Evolutionary conservation across 2,888 invertebrate species (phyloP).

Genomic region (Cephus sareptanus): DNA sequence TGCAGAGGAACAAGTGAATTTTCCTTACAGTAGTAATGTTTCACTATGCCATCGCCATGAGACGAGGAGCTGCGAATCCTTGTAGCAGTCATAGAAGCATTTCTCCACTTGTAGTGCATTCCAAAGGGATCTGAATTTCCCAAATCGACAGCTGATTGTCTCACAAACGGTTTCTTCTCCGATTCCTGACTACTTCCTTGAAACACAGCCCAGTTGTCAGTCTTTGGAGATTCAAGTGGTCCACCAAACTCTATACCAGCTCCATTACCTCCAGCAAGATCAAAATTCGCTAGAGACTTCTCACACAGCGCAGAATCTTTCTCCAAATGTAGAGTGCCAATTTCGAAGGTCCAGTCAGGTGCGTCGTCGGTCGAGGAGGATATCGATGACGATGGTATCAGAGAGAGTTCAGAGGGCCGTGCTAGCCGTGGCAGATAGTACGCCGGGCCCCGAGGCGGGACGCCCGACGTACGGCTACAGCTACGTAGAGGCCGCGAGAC

Average conservation of each 20-base stretch:
- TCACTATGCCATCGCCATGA: background rate
- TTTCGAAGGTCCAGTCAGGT: slow-evolving; percentile 18
- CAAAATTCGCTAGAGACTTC: background rate
- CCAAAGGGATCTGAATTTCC: background rate
- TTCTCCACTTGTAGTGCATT: background rate
- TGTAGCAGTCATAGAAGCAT: background rate
- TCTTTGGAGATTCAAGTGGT: background rate
- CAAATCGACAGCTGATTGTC: background rate
- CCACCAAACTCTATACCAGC: background rate
- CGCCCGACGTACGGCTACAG: slow-evolving; percentile 71
- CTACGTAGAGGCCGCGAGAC: slow-evolving; percentile 79
- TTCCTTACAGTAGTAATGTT: background rate
- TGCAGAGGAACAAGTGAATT: background rate
- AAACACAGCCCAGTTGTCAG: background rate
- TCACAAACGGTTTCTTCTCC: background rate
- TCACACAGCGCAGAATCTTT: background rate
- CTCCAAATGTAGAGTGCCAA: background rate
- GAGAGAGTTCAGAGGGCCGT: slow-evolving; percentile 42
- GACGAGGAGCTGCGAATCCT: background rate
- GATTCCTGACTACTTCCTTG: background rate
- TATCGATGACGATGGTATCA: slow-evolving; percentile 10
- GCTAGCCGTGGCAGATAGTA: slow-evolving; percentile 45
- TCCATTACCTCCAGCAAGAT: background rate
- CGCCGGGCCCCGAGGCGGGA: slow-evolving; percentile 46
- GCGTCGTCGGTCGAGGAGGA: slow-evolving; percentile 16